Evolutionary conservation across 1,140 invertebrate species (phyloP), one percentile per base, ranked within the genome.

Genomic region (Atta texana): DNA sequence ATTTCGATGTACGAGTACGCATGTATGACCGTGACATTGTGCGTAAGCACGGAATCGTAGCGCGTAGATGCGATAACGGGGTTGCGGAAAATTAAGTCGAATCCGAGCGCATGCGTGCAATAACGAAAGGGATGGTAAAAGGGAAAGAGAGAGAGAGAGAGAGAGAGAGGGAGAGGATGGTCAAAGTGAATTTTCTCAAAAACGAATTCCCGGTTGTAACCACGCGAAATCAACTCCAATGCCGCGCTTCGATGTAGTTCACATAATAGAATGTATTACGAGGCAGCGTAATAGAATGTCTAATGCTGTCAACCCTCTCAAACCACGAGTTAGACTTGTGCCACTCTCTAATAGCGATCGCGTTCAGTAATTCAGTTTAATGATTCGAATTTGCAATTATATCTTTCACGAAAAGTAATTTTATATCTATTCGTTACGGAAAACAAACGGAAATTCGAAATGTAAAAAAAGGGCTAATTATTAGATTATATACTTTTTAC

Each of bases 1-100:
- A 31, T 82, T 72, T 57, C 51, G 55, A 39, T 28, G 18, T n/a
- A 21, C 21, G 80, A 49, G 53, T 59, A 74, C 68, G 68, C 80
- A 82, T 61, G 78, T 24, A 82, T 3, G 68, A 82, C 66, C 66
- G 53, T 72, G 80, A 82, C 80, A 82, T 82, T 82, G 68, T 82
- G 53, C 68, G 55, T 74, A 16, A 61, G 68, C 68, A 59, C 18
- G 59, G 39, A 55, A 81, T 81, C 49, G 34, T 39, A 61, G 5
- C 34, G 10, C 34, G 49, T 34, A 78, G 28, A 80, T 10, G 64
- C 16, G 16, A 81, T 57, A 81, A 71, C 78, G 51, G 24, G 34
- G 80, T 82, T 49, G 24, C 68, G 39, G 24, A 82, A 72, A 82
- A 82, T 82, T 82, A 82, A 82, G 53, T 82, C 80, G 34, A 49